Conservation (phyloP, 1,140 invertebrate species). For the Chymomyza costata region DNA sequence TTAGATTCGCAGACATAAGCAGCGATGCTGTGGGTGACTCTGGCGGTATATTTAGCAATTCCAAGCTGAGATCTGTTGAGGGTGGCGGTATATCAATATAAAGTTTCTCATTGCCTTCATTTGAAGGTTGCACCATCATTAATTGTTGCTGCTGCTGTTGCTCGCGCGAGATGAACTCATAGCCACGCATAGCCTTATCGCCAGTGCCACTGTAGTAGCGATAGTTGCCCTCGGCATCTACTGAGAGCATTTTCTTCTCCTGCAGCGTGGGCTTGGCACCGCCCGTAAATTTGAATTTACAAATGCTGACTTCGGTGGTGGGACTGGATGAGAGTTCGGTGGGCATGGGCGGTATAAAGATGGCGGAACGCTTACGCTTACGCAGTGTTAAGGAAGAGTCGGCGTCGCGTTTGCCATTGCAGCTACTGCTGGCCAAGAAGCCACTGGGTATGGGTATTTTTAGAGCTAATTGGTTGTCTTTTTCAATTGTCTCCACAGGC, state of each 20-base stretch:
- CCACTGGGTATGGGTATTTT: conserved; percentile 69
- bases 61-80: conserved; percentile 69
- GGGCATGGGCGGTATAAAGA: conserved; percentile 87
- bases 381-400: conserved; percentile 74
- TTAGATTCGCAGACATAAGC: conserved; percentile 38
- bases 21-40: conserved; percentile 65
- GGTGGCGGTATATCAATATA: conserved; percentile 71
- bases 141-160: conserved; percentile 77
- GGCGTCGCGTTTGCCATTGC: conserved; percentile 21
- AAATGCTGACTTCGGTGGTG: conserved; percentile 89
- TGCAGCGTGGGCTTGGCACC: conserved; percentile 90
- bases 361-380: conserved; percentile 86
- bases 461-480: conserved; percentile 66
- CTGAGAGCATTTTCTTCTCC: conserved; percentile 93
- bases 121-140: conserved; percentile 76
- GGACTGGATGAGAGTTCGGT: conserved; percentile 83
- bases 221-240: conserved; percentile 90
- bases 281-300: conserved; percentile 94
- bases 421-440: conserved; percentile 31
- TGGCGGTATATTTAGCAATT: conserved; percentile 75
- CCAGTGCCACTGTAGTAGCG: conserved; percentile 88
- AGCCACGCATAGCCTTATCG: conserved; percentile 83
- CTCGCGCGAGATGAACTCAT: conserved; percentile 85
- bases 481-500: conserved; percentile 64
- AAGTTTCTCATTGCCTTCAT: conserved; percentile 75